Percentiles rank a stretch among this genome's conserved stretches.
Conservation (phyloP, 1,140 invertebrate species). For the Caerostris extrusa region DNA sequence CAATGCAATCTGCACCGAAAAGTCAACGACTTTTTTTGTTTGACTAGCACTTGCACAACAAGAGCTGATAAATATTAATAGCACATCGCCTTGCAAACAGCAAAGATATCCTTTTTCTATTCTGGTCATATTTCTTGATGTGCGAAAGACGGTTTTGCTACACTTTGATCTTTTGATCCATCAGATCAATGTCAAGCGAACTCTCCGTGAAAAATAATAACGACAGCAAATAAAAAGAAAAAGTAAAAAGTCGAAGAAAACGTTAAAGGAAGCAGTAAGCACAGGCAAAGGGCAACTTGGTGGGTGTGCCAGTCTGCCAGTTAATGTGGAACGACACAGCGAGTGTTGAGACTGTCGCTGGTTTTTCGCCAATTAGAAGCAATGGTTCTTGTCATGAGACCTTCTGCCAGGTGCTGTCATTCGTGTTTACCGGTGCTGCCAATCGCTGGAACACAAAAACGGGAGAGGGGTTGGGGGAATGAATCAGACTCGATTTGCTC, state of each 20-base stretch:
- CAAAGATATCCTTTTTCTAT: background rate
- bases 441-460: slow-evolving; percentile 37
- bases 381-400: slow-evolving; percentile 54
- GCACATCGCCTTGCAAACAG: background rate
- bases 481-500: too few species aligned
- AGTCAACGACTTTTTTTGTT: too few species aligned
- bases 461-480: too few species aligned
- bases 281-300: background rate
- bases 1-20: too few species aligned
- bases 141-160: background rate
- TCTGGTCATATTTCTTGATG: background rate
- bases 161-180: slow-evolving; percentile 34
- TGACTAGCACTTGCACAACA: too few species aligned
- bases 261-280: background rate
- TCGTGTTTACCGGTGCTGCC: slow-evolving; percentile 52
- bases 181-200: slow-evolving; percentile 28
- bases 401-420: slow-evolving; percentile 35
- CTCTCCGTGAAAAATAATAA: background rate
- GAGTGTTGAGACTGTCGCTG: slow-evolving; percentile 52
- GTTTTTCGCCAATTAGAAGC: slow-evolving; percentile 33
- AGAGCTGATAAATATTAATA: slow-evolving; percentile 18
- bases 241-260: background rate
- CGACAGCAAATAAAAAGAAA: background rate
- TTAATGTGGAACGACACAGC: slow-evolving; percentile 45
- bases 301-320: slow-evolving; percentile 12